phyloP scores from a whole-genome alignment of 2,113 vertebrate species.

The Etheostoma spectabile region DNA sequence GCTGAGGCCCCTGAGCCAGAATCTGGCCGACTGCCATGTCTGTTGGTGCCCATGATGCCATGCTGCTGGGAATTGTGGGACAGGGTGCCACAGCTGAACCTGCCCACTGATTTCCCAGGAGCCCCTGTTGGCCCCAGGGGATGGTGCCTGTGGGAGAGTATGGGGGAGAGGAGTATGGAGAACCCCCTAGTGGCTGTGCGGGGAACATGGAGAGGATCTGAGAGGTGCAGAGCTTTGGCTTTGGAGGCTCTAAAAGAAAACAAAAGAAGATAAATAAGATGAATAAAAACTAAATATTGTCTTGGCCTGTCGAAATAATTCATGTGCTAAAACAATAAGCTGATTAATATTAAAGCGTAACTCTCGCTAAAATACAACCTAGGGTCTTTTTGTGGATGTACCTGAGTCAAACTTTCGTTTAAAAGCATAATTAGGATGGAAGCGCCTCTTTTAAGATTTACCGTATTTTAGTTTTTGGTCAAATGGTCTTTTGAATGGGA shows the following conservation, averaged over 20 bases:
- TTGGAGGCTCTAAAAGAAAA: slow-evolving; percentile 45
- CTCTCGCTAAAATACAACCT: no score
- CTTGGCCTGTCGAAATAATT: not conserved
- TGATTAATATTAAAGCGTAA: not conserved
- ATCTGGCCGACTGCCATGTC: slow-evolving; percentile 2
- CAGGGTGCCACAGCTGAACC: not conserved
- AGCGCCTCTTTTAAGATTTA: no score
- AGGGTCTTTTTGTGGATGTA: no score
- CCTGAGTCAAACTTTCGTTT: no score
- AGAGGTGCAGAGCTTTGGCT: slow-evolving; percentile 34
- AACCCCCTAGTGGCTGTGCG: slow-evolving; percentile 52
- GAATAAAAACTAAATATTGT: not conserved
- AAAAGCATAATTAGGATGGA: no score
- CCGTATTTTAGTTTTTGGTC: no score
- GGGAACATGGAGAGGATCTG: slow-evolving; percentile 74
- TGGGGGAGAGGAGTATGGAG: slow-evolving; percentile 34
- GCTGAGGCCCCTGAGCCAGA: not conserved
- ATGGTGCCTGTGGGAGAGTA: slow-evolving; percentile 42
- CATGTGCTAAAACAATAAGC: not conserved
- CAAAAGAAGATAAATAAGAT: not conserved
- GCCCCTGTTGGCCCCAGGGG: slow-evolving; percentile 54
- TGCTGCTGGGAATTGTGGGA: not conserved
- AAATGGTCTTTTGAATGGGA: no score
- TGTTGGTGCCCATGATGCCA: slow-evolving; percentile 19
- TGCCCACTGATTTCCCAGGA: slow-evolving; percentile 47